Evolutionary conservation across 2,888 invertebrate genomes (phyloP).

Genomic region (Notocelia uddmanniana): DNA sequence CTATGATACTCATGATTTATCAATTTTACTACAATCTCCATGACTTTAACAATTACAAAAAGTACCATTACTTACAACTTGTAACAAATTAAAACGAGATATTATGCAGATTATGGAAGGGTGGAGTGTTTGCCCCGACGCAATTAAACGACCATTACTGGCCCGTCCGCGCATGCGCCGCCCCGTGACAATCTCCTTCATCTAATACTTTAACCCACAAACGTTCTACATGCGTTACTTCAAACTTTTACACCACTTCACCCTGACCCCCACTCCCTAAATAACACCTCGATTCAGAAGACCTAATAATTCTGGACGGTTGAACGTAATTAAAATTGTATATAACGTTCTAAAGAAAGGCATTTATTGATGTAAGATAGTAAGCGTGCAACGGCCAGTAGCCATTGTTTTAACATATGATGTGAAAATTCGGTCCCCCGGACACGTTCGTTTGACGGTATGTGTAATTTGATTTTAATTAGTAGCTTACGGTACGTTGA

Average conservation of each 20-base stretch:
- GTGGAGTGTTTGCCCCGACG: slow-evolving; percentile 69
- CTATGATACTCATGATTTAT: neutral
- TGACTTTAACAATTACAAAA: neutral
- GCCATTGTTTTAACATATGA: slow-evolving; percentile 79
- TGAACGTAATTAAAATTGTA: slow-evolving; percentile 75
- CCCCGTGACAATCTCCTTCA: slow-evolving; percentile 77
- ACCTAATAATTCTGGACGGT: slow-evolving; percentile 58
- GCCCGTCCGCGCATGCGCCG: slow-evolving; percentile 61
- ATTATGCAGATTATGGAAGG: slow-evolving; percentile 52
- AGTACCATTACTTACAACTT: slow-evolving; percentile 15
- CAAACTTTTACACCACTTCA: slow-evolving; percentile 52
- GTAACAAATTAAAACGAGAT: slow-evolving; percentile 5
- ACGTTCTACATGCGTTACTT: slow-evolving; percentile 65
- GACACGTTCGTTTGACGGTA: slow-evolving; percentile 71
- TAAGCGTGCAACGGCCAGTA: slow-evolving; percentile 75
- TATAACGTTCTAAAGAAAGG: slow-evolving; percentile 76
- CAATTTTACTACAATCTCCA: neutral
- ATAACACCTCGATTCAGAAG: slow-evolving; percentile 45
- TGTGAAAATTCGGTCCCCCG: slow-evolving; percentile 76
- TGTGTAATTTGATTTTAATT: slow-evolving; percentile 77
- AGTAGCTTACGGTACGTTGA: slow-evolving; percentile 52
- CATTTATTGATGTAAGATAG: slow-evolving; percentile 78
- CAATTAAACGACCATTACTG: slow-evolving; percentile 77
- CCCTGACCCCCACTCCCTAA: slow-evolving; percentile 47
- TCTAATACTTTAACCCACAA: slow-evolving; percentile 65